Evolutionary conservation across 2,797 vertebrate genomes (phyloP).

Genomic region (Podargus strigoides): DNA sequence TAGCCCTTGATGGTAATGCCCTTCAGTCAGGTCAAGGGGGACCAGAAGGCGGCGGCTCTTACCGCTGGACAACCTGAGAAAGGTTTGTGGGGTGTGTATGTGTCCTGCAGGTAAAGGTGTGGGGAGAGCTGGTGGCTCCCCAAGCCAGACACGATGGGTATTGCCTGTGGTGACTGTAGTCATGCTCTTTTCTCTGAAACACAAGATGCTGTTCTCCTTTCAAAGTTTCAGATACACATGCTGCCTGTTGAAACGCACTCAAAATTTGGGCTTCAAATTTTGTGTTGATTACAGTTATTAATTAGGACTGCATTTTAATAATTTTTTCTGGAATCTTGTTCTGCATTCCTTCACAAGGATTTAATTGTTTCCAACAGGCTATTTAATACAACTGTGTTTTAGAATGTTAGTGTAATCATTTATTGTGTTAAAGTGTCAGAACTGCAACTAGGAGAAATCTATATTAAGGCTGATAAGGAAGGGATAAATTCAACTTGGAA

Average conservation of each 20-base stretch:
- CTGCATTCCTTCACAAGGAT: not conserved
- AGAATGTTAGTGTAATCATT: not conserved
- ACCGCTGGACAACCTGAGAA: accelerated
- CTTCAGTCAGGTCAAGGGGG: accelerated
- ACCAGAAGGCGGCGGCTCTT: not conserved
- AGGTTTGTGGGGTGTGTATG: not conserved
- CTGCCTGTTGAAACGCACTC: not conserved
- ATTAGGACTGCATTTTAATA: not conserved
- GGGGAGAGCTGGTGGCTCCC: accelerated
- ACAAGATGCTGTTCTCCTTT: not conserved
- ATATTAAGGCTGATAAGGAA: not conserved
- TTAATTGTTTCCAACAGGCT: not conserved
- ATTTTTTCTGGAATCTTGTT: not conserved
- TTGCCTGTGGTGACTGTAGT: accelerated
- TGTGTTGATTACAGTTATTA: not conserved
- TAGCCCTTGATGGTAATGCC: not conserved
- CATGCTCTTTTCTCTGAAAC: not conserved
- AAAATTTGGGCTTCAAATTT: not conserved
- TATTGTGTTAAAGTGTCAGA: not conserved
- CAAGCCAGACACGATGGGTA: not conserved
- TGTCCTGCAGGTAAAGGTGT: not conserved
- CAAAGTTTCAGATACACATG: not conserved
- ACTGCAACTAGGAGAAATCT: not conserved
- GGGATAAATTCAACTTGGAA: not conserved
- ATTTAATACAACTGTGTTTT: not conserved